Evolutionary conservation across 2,113 vertebrate genomes (phyloP).

Genomic region (Plecturocebus donacophilus): DNA sequence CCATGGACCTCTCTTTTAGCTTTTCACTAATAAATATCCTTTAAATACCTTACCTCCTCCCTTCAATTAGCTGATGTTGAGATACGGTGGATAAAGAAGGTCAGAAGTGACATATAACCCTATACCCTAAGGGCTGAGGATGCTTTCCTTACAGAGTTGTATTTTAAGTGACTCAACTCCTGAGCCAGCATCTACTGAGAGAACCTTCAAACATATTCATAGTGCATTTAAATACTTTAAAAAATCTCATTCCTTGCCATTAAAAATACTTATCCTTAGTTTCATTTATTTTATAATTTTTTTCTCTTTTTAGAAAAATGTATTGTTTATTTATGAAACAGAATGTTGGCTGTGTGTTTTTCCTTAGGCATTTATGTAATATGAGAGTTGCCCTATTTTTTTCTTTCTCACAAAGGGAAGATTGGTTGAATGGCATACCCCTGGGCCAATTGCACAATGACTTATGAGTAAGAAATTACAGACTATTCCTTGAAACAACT

Average conservation of each 20-base stretch:
- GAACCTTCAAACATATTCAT: not conserved
- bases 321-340: slow-evolving; percentile 12
- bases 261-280: slow-evolving; percentile 1
- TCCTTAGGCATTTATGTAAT: not conserved
- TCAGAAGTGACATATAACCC: slow-evolving; percentile 24
- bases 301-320: not conserved
- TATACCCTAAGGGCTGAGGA: not conserved
- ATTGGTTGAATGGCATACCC: not conserved
- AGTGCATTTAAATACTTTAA: slow-evolving; percentile 31
- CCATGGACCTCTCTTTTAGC: not conserved
- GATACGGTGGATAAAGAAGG: not conserved
- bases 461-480: not conserved
- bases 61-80: slow-evolving; percentile 21
- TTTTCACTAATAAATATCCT: slow-evolving; percentile 48
- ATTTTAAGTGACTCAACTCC: slow-evolving; percentile 20
- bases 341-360: not conserved
- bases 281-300: not conserved
- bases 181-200: not conserved
- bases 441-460: not conserved
- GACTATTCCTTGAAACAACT: not conserved
- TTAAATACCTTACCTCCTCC: not conserved
- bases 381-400: not conserved
- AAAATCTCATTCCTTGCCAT: slow-evolving; percentile 19
- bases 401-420: not conserved
- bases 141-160: slow-evolving; percentile 4